Conservation (phyloP, 2,113 vertebrate species). For the Nannospalax galili region DNA sequence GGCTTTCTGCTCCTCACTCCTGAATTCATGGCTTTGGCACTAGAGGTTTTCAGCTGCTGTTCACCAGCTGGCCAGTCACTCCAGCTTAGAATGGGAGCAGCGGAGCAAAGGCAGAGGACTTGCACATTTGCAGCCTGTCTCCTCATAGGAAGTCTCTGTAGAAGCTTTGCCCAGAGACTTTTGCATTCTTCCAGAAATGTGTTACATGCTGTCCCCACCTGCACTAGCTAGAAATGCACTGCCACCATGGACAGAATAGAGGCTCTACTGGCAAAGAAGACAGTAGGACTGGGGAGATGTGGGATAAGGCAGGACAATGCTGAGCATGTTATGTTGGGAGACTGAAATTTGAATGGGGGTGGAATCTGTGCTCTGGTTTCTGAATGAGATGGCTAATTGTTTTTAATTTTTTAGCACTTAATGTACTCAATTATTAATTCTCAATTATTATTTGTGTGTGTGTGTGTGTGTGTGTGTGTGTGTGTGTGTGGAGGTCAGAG, state of each 20-base stretch:
- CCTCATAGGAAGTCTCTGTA: background rate
- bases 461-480: background rate
- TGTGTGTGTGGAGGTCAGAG: background rate
- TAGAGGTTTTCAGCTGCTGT: background rate
- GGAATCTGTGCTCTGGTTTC: background rate
- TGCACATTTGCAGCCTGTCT: fast-evolving
- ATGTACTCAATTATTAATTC: too few relatives aligned
- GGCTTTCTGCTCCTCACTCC: background rate
- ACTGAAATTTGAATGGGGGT: background rate
- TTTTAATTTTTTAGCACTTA: background rate
- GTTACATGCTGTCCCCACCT: fast-evolving
- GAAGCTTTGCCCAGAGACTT: background rate
- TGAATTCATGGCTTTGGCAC: background rate
- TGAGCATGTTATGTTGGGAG: background rate
- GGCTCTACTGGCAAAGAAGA: background rate
- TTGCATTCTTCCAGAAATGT: background rate
- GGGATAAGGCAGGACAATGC: background rate
- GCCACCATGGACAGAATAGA: background rate
- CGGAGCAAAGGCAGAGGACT: background rate
- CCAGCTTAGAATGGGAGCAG: background rate
- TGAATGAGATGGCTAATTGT: background rate
- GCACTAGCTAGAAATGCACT: background rate
- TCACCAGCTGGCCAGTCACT: background rate
- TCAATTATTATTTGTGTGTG: background rate
- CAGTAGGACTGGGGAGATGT: background rate